These are phyloP conservation scores for Melanostoma scalare DNA, from an alignment of 2,888 invertebrate species.

Conservation along the genomic window DNA sequence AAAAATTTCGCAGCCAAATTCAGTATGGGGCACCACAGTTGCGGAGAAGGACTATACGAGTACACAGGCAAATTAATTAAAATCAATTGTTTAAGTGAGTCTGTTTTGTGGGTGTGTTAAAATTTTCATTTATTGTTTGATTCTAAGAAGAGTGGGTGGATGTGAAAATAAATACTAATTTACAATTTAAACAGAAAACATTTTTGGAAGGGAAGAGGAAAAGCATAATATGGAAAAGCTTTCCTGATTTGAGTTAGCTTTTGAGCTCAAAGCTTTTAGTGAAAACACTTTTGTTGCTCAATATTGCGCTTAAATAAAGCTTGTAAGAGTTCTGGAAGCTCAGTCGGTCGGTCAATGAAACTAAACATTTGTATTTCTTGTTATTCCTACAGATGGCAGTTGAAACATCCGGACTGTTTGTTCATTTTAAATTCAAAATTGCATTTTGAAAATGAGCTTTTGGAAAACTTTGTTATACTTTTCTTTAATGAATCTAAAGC, in stretches of 20 bases:
- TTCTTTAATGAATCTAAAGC: no score
- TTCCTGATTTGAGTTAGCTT: background rate
- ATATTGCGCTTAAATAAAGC: no score
- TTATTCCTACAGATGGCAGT: no score
- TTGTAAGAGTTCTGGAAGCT: no score
- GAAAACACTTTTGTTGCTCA: no score
- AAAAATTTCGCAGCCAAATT: conserved; percentile 41
- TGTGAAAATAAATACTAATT: conserved; percentile 28
- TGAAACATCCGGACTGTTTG: no score
- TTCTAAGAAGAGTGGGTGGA: background rate
- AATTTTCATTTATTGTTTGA: conserved; percentile 30
- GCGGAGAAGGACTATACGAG: conserved; percentile 13
- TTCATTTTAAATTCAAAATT: no score
- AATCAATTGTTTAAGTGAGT: conserved; percentile 53
- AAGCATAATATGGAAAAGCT: background rate
- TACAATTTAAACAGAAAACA: conserved; percentile 14
- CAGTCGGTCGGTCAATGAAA: no score
- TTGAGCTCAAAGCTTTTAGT: background rate
- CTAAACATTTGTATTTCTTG: no score
- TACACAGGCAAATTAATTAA: conserved; percentile 32
- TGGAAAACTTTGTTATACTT: no score
- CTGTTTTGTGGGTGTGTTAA: conserved; percentile 1
- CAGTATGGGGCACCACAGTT: background rate
- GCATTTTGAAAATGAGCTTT: no score
- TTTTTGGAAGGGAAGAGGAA: background rate